phyloP scores from a whole-genome alignment of 92 coral and sea anemone species.

The Phenganax stokvisi region DNA sequence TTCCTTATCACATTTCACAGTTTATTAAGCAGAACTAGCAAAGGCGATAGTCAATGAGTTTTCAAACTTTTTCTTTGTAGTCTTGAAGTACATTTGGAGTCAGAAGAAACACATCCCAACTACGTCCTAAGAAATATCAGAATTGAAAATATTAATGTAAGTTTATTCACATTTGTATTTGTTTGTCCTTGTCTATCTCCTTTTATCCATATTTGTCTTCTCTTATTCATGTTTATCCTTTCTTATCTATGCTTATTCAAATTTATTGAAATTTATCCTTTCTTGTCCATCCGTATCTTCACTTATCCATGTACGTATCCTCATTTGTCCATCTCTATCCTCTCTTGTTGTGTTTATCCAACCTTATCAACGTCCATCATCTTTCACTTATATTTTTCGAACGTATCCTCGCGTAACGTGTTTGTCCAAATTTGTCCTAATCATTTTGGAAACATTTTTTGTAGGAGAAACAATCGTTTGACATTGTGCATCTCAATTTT shows the following conservation, averaged over 20 bases:
- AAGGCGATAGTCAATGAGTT: not conserved
- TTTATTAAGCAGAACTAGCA: no score
- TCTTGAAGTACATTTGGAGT: slow-evolving; percentile 58
- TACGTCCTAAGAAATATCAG: slow-evolving; percentile 59
- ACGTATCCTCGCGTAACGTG: no score
- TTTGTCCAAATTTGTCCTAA: not conserved
- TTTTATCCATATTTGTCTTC: not conserved
- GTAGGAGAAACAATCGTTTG: slow-evolving; percentile 64
- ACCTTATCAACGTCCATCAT: no score
- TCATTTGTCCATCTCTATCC: no score
- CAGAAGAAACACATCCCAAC: slow-evolving; percentile 51
- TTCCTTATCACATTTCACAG: no score
- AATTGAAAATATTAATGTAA: slow-evolving; percentile 55
- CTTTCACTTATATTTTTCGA: no score
- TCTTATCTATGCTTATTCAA: no score
- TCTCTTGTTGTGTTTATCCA: no score
- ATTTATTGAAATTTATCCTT: not conserved
- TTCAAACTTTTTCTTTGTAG: slow-evolving; percentile 40
- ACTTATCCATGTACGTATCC: no score
- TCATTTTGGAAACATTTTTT: not conserved
- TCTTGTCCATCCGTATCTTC: no score
- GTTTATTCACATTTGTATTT: not conserved
- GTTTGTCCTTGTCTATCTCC: not conserved
- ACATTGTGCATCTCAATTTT: slow-evolving; percentile 70
- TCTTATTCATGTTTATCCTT: no score